These are phyloP conservation scores for Ochropacha duplaris DNA, from an alignment of 2,888 invertebrate species.

Conservation along the genomic window DNA sequence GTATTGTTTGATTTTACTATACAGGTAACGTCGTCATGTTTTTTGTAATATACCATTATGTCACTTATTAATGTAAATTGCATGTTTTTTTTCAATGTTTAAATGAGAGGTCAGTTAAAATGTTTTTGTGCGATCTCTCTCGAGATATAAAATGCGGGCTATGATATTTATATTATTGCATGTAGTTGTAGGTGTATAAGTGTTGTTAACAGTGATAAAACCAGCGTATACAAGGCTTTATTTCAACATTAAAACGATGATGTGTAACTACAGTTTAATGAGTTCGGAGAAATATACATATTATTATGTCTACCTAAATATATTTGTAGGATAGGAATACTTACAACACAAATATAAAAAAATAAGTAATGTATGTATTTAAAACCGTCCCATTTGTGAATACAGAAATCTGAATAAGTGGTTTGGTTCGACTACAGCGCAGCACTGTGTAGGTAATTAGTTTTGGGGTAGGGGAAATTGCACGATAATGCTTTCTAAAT, in stretches of 20 bases:
- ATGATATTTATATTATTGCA: not conserved
- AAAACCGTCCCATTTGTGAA: not conserved
- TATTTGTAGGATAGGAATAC: not conserved
- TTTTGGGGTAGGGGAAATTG: too few relatives aligned
- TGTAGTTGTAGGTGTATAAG: not conserved
- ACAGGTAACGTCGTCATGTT: constrained; percentile 50
- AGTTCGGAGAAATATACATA: not conserved
- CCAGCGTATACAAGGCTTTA: not conserved
- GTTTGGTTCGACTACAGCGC: not conserved
- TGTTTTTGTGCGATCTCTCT: constrained; percentile 5
- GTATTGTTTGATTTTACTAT: constrained; percentile 66
- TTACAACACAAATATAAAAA: not conserved
- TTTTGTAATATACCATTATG: constrained; percentile 7
- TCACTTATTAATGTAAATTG: constrained; percentile 12
- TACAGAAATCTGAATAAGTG: not conserved
- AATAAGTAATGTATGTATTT: not conserved
- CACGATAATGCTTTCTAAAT: too few relatives aligned
- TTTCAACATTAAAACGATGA: not conserved
- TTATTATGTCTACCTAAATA: not conserved
- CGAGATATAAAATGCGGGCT: constrained; percentile 6
- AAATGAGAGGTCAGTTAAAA: constrained; percentile 14
- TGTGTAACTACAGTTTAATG: not conserved
- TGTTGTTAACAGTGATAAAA: not conserved
- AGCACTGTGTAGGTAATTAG: not conserved
- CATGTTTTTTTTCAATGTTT: constrained; percentile 8